These are phyloP conservation scores for Metellina segmentata DNA, from an alignment of 2,888 invertebrate species.

Conservation along the genomic window DNA sequence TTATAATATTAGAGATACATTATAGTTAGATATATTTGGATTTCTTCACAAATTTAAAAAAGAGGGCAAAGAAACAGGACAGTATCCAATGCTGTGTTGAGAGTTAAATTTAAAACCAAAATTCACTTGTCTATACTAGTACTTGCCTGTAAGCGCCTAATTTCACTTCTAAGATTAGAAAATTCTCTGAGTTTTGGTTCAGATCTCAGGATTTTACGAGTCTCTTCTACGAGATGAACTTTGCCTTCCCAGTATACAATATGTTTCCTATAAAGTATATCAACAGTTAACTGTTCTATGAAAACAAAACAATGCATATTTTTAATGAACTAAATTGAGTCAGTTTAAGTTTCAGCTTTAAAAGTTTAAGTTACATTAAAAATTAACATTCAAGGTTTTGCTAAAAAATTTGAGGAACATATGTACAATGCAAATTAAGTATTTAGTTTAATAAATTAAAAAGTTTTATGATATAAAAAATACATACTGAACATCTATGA, in stretches of 20 bases:
- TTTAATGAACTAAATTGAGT: not conserved
- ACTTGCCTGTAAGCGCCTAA: conserved; percentile 62
- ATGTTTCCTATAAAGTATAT: conserved; percentile 28
- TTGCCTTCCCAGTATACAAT: conserved; percentile 69
- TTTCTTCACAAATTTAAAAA: too few species aligned
- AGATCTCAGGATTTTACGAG: conserved; percentile 60
- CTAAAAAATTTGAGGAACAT: too few species aligned
- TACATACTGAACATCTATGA: conserved; percentile 65
- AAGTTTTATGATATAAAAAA: not conserved
- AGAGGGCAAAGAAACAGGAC: too few species aligned
- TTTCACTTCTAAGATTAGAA: conserved; percentile 58
- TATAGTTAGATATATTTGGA: too few species aligned
- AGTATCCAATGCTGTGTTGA: too few species aligned
- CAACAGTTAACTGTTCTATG: not conserved
- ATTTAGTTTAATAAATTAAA: too few species aligned
- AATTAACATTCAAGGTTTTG: too few species aligned
- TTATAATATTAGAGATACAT: too few species aligned
- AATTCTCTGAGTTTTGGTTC: conserved; percentile 34
- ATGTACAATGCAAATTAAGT: too few species aligned
- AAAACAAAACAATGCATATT: conserved; percentile 1
- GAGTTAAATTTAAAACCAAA: too few species aligned
- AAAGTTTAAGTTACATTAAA: too few species aligned
- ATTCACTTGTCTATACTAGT: not conserved
- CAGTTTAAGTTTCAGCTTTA: too few species aligned
- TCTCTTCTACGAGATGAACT: conserved; percentile 67